Conservation (phyloP, 2,888 invertebrate genomes). For the Ormyrus nitidulus region DNA sequence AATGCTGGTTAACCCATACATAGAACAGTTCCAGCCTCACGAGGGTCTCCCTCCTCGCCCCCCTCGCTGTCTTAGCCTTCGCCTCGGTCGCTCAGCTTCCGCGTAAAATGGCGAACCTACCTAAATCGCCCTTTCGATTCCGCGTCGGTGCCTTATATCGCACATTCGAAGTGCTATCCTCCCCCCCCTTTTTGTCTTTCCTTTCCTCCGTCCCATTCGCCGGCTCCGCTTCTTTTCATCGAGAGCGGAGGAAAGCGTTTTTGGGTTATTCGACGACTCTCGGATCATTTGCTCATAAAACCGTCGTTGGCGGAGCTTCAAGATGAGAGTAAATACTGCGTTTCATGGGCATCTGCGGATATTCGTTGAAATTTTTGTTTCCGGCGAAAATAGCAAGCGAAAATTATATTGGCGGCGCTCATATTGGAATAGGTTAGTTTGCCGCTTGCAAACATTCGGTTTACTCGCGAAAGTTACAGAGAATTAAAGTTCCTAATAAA, state of each 20-base stretch:
- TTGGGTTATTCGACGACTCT: neutral
- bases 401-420: no score
- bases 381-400: no score
- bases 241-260: neutral
- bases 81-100: constrained; percentile 5
- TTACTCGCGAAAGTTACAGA: no score
- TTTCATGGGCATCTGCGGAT: neutral
- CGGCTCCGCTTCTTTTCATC: no score
- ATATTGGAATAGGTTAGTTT: no score
- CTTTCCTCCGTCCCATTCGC: no score
- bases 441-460: no score
- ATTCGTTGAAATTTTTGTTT: neutral
- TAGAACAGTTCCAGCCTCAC: constrained; percentile 57
- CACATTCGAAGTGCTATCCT: no score
- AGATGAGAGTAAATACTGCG: constrained; percentile 20
- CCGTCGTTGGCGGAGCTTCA: constrained; percentile 6
- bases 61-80: neutral
- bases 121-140: constrained; percentile 19
- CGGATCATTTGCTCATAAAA: constrained; percentile 26
- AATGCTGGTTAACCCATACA: constrained; percentile 67
- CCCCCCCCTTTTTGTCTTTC: no score
- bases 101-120: neutral
- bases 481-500: no score
- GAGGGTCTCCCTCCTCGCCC: constrained; percentile 30
- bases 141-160: neutral